Evolutionary conservation across 2,888 invertebrate species (phyloP), one percentile per base, ranked within the genome.

Genomic region (Archaeoteleia sp.): DNA sequence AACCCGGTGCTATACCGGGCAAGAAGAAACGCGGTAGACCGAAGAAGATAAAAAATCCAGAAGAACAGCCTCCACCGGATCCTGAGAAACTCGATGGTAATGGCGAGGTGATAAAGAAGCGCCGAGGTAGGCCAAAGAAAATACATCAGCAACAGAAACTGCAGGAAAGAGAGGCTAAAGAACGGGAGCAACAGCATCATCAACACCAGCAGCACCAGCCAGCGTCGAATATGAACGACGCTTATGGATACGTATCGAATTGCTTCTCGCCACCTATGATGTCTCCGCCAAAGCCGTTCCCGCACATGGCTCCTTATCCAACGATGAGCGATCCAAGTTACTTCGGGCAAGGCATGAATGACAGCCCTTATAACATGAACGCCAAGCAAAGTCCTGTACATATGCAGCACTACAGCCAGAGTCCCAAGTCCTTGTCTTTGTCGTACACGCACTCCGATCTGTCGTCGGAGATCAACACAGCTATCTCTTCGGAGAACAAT

Each of bases 21-120:
- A 95, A 95, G 87, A 95, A 95, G 88, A 95, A 95, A 85, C 88
- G 95, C n/a, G 95, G 95, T 0, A 87, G 95, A n/a, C 95, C 95
- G 65, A 95, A 95, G 87, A 95, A 95, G 86, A 90, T 92, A 15
- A 92, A 92, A 81, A 92, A 90, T 81, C 91, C 89, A 17, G 91
- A 88, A 82, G 90, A 90, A 65, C 89, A 90, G 35, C 87, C 89
- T 6, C 83, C 87, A 9, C 88, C 88, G 35, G 85, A 85, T 35
- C 77, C 81, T 0, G 85, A 85, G 3, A 83, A 84, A 30, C 32
- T 82, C 20, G 84, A 85, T 54, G 81, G 83, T 45, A 87, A 87
- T 78, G 87, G 87, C 68, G 90, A 89, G 81, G 90, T 92, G 67
- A 92, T 93, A 67, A 95, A 95, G 87, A 95, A 95, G 86, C 95